Evolutionary conservation across 2,113 vertebrate species (phyloP).

Genomic region (Deroptyus accipitrinus): DNA sequence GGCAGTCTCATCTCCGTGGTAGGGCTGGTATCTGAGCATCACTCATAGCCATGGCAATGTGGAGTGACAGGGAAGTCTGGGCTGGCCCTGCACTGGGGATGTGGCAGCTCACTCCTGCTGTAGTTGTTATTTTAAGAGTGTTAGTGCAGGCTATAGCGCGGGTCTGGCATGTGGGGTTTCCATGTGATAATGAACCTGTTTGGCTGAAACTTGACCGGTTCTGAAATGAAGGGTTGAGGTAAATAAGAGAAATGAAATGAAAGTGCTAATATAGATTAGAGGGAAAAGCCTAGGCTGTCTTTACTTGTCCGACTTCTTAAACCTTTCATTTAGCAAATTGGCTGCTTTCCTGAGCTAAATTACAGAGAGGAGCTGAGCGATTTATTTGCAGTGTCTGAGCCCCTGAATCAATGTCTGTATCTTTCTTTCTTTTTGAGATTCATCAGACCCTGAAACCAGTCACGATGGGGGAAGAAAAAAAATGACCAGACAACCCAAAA

Average conservation of each 20-base stretch:
- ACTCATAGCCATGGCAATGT: slow-evolving; percentile 42
- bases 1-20: slow-evolving; percentile 25
- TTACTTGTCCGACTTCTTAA: neutral
- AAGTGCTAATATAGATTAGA: neutral
- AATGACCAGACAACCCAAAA: rapidly evolving
- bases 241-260: neutral
- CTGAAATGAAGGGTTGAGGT: neutral
- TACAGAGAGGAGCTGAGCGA: neutral
- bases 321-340: neutral
- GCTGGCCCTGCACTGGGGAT: neutral
- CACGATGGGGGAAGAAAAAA: neutral
- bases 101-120: neutral
- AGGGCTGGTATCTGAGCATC: neutral
- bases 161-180: neutral
- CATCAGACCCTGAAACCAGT: neutral
- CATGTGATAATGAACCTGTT: neutral
- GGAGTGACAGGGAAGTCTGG: neutral
- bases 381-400: neutral
- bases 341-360: neutral
- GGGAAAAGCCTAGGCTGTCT: neutral
- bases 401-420: neutral
- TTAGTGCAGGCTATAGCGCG: neutral
- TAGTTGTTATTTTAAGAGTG: neutral
- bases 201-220: neutral
- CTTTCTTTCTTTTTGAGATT: neutral